Percentiles rank a stretch among this genome's conserved stretches.
Evolutionary conservation across 2,888 invertebrate species (phyloP).

Genomic region (Tetragonisca angustula): DNA sequence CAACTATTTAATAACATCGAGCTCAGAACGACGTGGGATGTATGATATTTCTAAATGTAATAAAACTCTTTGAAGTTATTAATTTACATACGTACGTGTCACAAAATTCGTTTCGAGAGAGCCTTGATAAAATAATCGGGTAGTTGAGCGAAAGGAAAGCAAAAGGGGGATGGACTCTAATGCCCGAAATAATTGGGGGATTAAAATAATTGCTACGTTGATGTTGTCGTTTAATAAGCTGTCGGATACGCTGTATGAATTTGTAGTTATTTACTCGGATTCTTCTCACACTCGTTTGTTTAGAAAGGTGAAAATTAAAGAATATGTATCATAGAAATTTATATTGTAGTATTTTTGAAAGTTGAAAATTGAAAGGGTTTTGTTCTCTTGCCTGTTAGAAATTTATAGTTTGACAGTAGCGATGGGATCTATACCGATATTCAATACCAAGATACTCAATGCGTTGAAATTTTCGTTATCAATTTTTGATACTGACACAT

Average conservation of each 20-base stretch:
- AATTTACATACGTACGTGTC: background rate
- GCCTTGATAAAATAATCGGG: background rate
- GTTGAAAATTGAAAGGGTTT: background rate
- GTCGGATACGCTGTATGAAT: constrained; percentile 7
- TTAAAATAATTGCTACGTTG: background rate
- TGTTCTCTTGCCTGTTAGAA: too few species aligned
- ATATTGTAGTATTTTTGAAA: background rate
- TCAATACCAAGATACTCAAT: too few species aligned
- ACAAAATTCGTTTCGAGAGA: background rate
- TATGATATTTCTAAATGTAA: background rate
- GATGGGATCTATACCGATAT: too few species aligned
- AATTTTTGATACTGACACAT: too few species aligned
- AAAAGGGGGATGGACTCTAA: background rate
- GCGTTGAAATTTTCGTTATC: too few species aligned
- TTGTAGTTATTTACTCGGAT: background rate
- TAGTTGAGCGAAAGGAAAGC: background rate
- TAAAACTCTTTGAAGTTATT: background rate
- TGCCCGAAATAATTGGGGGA: constrained; percentile 8
- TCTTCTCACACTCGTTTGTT: background rate
- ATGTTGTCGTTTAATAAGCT: background rate
- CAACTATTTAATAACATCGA: background rate
- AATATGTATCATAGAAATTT: background rate
- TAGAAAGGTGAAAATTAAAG: background rate
- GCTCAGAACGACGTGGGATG: background rate
- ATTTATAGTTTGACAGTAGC: too few species aligned